Conservation (phyloP, 2,888 invertebrate genomes). For the Pediacus dermestoides region DNA sequence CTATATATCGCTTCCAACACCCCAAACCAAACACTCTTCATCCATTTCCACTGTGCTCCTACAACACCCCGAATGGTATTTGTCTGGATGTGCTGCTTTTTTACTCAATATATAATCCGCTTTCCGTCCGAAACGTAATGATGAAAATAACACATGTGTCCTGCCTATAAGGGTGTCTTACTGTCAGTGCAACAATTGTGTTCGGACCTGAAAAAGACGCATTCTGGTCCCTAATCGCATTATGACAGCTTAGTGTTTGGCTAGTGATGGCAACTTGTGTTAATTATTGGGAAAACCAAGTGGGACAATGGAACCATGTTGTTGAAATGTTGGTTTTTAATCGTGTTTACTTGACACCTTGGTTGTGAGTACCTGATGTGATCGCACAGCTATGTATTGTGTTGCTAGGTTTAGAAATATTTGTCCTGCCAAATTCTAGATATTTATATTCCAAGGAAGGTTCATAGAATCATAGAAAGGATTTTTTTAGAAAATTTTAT, state of each 20-base stretch:
- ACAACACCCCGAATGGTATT: too few species aligned
- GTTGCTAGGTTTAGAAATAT: too few species aligned
- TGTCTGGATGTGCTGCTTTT: too few species aligned
- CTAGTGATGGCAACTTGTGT: slow-evolving; percentile 32
- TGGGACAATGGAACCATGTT: too few species aligned
- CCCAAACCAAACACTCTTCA: slow-evolving; percentile 19
- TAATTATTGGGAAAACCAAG: slow-evolving; percentile 30
- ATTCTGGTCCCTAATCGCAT: slow-evolving; percentile 46
- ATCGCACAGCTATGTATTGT: too few species aligned
- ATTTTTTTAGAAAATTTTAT: too few species aligned
- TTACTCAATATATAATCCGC: slow-evolving; percentile 51
- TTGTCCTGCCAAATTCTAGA: too few species aligned
- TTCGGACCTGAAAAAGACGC: slow-evolving; percentile 42
- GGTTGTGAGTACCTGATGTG: slow-evolving; percentile 28
- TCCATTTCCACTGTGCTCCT: too few species aligned
- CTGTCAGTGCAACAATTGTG: slow-evolving; percentile 50
- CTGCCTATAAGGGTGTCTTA: slow-evolving; percentile 49
- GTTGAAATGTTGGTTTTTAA: too few species aligned
- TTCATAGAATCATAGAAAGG: too few species aligned
- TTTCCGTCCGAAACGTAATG: slow-evolving; percentile 50
- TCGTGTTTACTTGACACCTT: slow-evolving; percentile 28
- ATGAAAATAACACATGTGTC: slow-evolving; percentile 51
- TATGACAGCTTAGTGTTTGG: slow-evolving; percentile 34
- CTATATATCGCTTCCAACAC: slow-evolving; percentile 45
- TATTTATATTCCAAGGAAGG: too few species aligned